These are phyloP conservation scores for Menura novaehollandiae DNA, from an alignment of 2,113 vertebrate genomes.

Conservation along the genomic window DNA sequence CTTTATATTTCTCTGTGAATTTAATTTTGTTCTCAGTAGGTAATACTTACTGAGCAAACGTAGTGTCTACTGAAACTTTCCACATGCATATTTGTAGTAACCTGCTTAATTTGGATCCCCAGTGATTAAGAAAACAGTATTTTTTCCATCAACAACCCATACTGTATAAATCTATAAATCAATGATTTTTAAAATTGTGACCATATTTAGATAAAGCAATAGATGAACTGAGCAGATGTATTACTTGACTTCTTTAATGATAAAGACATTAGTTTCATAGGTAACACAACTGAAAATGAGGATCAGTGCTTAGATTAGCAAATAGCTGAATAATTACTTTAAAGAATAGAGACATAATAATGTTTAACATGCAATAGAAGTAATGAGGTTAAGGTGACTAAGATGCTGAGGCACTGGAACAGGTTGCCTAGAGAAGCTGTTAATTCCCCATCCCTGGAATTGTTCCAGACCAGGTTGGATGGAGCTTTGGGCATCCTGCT, in stretches of 20 bases:
- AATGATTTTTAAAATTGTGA: background rate
- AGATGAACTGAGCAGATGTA: background rate
- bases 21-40: background rate
- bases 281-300: background rate
- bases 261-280: background rate
- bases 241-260: background rate
- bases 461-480: background rate
- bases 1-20: background rate
- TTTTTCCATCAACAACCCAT: background rate
- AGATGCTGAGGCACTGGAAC: background rate
- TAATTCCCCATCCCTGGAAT: background rate
- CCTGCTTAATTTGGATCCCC: background rate
- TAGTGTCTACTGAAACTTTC: background rate
- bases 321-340: background rate
- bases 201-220: background rate
- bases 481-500: background rate
- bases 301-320: background rate
- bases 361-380: background rate
- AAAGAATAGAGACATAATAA: background rate
- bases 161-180: background rate
- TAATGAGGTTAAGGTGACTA: background rate
- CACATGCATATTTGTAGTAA: background rate
- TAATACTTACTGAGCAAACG: background rate
- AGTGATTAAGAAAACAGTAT: background rate
- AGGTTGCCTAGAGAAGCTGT: background rate